Evolutionary conservation across 1,140 invertebrate genomes (phyloP).

Genomic region (Drosophila virilis): DNA sequence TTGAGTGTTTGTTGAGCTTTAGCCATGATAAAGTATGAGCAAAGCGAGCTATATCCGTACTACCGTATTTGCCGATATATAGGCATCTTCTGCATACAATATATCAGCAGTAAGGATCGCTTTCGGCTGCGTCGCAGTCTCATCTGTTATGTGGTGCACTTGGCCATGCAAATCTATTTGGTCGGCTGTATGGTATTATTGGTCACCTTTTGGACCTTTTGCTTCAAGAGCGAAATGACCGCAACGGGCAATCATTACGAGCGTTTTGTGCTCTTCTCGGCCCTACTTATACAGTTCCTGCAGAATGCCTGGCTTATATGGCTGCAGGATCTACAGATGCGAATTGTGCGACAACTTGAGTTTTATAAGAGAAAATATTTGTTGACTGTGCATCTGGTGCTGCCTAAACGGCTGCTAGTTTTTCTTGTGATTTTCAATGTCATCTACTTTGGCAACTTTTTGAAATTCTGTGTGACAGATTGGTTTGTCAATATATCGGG

Average conservation of each 20-base stretch:
- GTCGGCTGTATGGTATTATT: constrained; percentile 42
- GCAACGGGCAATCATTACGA: constrained; percentile 67
- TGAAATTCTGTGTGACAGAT: constrained; percentile 18
- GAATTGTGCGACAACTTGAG: constrained; percentile 57
- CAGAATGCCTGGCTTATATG: constrained; percentile 66
- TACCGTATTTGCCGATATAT: constrained; percentile 65
- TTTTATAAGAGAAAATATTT: constrained; percentile 47
- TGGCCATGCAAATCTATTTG: constrained; percentile 50
- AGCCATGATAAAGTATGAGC: constrained; percentile 38
- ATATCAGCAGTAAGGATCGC: constrained; percentile 20
- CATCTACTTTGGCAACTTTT: constrained; percentile 48
- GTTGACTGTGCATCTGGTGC: not conserved
- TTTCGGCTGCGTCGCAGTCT: constrained; percentile 53
- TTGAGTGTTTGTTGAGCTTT: not conserved
- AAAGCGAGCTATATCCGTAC: constrained; percentile 45
- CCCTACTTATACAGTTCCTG: constrained; percentile 53
- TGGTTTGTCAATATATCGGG: constrained; percentile 40
- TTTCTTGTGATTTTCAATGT: constrained; percentile 41
- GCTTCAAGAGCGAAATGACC: constrained; percentile 52
- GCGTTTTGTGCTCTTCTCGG: constrained; percentile 53
- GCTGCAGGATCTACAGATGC: constrained; percentile 55
- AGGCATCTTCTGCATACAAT: constrained; percentile 70
- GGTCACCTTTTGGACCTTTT: constrained; percentile 44
- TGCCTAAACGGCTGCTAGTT: constrained; percentile 52
- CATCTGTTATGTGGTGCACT: constrained; percentile 59